Evolutionary conservation across 30 jellyfish, hydroid and myxozoan genomes (phyloP), one percentile per base, ranked within the genome.

Genomic region (Pelagia noctiluca): DNA sequence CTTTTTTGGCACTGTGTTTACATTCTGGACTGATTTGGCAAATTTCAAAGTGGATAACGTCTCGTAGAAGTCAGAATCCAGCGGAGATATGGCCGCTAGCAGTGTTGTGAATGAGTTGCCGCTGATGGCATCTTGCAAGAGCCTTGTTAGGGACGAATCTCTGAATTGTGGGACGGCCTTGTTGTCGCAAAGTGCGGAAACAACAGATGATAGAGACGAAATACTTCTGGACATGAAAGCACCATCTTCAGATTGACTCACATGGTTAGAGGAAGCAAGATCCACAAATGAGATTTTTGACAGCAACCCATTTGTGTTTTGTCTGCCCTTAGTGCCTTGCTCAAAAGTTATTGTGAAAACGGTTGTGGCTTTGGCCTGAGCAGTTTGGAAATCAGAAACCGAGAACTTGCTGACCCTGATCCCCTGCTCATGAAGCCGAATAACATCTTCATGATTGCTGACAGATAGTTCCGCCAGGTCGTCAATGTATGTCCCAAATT

Each of bases 391-490:
- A 54, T 87, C 87, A 11, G 90, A 78, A 10, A 87, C 88, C 13
- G 96, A 84, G 57, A 84, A 85, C 33, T 90, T 90, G 84, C 90
- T 83, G 35, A 90, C 92, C 65, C 95, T 78, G 62, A 50, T 75
- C 25, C 97, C 97, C 62, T 90, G 97, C 25, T 90, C 97, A 52
- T 90, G 92, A 2, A 90, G 90, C 50, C 97, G 35, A 8, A 79
- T 66, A 1, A 90, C 83, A 68, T 90, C 97, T 34, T 90, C 97
- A 71, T 71, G 84, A 10, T 90, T 76, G 63, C 64, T 71, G 68
- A 90, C 97, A 67, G 87, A 62, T 0, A 90, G 73, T 71, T 90
- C 97, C 13, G 97, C 97, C 49, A 90, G 82, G 69, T 90, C 97
- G 73, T 90, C 97, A 42, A 90, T 82, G 31, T 84, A 90, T 3